Evolutionary conservation across 2,888 invertebrate genomes (phyloP), one percentile per base, ranked within the genome.

Genomic region (Campoplex capitator): DNA sequence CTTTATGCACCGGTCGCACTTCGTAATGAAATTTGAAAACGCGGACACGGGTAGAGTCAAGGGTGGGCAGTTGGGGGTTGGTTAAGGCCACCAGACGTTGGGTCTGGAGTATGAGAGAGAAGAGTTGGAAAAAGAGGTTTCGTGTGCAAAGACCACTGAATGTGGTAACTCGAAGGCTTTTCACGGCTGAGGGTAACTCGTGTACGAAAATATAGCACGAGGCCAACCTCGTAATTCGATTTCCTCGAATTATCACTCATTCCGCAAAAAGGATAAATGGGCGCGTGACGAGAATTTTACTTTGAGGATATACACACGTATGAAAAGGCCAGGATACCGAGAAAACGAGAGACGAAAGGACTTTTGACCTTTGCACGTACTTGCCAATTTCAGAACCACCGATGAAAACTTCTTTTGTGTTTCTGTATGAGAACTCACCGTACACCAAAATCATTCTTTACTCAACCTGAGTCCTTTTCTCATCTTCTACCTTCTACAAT

Each of bases 191-290:
- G 54, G 67, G 28, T 38, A 81, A 56, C 67, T 38, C 58, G 35
- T 35, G 62, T 48, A 81, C 54, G 32, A 58, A 71, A 58, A 58
- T 9, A 35, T n/a, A 65, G 68, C 62, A 67, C 86, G 42, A 89
- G 90, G 90, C 91, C 88, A 90, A 58, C 89, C 88, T 85, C 89
- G 91, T 93, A 93, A 93, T 93, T 93, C 91, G 92, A 94, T 93
- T 93, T 91, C 90, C 79, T 86, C 92, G 92, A 93, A 93, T 94
- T 94, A 94, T 93, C 93, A 92, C 92, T 93, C 92, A 93, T 93
- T 92, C 91, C 90, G 90, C 91, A 92, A 93, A 93, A 93, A 93
- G 92, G 93, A 93, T 93, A 93, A 93, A 92, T 90, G 93, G 89
- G 90, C 90, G 91, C 93, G 93, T 93, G 94, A 92, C 89, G 84